Base-by-base conservation (phyloP, 1,140 invertebrate species). In the Acromyrmex heyeri region DNA sequence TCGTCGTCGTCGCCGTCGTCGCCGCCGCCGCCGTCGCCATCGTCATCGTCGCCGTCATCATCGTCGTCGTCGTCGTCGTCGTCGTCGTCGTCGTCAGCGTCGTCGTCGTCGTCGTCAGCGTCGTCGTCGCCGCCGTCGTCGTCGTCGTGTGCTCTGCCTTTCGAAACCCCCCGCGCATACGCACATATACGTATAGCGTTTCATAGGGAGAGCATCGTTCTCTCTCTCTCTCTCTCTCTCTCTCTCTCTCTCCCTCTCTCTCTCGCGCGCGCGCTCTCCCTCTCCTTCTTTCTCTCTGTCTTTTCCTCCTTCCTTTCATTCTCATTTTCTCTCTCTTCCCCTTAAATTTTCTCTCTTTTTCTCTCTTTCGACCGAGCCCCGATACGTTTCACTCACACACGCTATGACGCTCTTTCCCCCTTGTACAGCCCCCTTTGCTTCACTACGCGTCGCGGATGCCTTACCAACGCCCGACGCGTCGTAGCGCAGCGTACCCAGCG, bases 151-250 rank as follows among this genome's bases (percentile, higher is more conserved):
- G 27, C 44, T 44, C 69, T 53, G 69, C 69, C 86, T 86, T 87
- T 90, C 89, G 59, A 91, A 92, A 91, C 85, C 91, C 92, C 91
- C 83, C 77, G 87, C 70, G 72, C 44, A 44, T 64, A 6, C 14
- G 16, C 30, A 8, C 50, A 76, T 65, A 48, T 34, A 18, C 5
- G 5, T 57, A 5, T 34, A 65, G 61, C 34, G 69, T 53, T 64
- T 62, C 86, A 90, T 69, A 69, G 87, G 88, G 64, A 85, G 81
- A 88, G 76, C 57, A 30, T 24, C 61, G 38, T 5, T 10, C 7
- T 44, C 38, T 90, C 62, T 27, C 27, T 27, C 27, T 27, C 27
- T 1, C 27, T 10, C 7, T 44, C 38, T 90, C 62, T 76, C 65
- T 77, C 73, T 76, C 7, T 10, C 55, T 21, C n/a, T 21, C n/a